Conservation (phyloP, 1,140 invertebrate genomes). For the Apis dorsata region DNA sequence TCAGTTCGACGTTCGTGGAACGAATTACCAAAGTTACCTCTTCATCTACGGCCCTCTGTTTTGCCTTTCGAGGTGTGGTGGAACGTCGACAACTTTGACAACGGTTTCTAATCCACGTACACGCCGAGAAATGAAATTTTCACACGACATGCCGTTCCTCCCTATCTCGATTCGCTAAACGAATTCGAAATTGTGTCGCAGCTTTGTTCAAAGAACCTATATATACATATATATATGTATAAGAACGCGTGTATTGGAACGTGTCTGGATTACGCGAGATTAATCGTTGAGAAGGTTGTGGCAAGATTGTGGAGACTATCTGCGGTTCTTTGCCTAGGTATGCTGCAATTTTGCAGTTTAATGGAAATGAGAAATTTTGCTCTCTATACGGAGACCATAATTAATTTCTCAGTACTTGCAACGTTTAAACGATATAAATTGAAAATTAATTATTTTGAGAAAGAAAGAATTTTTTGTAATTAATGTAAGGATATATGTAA, state of each 20-base stretch:
- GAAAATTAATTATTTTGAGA: too few species aligned
- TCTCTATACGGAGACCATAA: too few species aligned
- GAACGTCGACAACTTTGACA: background rate
- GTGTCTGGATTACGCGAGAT: background rate
- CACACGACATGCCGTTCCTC: background rate
- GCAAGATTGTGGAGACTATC: background rate
- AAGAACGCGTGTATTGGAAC: background rate
- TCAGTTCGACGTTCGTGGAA: too few species aligned
- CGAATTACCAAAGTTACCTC: too few species aligned
- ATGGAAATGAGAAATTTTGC: too few species aligned
- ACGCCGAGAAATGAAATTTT: constrained; percentile 21
- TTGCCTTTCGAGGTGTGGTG: background rate
- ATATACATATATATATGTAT: too few species aligned
- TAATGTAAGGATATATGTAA: too few species aligned
- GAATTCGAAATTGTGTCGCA: background rate
- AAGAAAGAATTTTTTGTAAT: too few species aligned
- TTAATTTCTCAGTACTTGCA: too few species aligned
- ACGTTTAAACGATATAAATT: too few species aligned
- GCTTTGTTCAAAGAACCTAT: background rate
- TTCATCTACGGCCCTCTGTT: background rate
- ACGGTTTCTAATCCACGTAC: constrained; percentile 4
- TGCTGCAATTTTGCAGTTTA: background rate
- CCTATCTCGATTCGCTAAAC: background rate
- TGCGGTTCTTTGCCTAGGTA: background rate
- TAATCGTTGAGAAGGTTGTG: background rate